Evolutionary conservation across 2,888 invertebrate species (phyloP).

Genomic region (Pediacus dermestoides): DNA sequence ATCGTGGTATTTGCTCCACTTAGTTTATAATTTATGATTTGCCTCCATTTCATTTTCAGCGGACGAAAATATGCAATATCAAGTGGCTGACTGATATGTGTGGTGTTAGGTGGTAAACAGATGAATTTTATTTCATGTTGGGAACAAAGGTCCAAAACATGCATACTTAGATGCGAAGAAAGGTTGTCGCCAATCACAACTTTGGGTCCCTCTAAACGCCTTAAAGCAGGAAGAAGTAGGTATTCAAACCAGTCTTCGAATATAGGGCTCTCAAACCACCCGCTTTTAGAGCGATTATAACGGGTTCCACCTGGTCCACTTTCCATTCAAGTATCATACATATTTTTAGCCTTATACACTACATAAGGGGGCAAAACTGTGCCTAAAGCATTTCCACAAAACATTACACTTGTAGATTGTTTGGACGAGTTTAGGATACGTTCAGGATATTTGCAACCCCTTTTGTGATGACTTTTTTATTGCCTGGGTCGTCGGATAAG

Average conservation of each 20-base stretch:
- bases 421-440: slow-evolving; percentile 37
- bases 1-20: too few species aligned
- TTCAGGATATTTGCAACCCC: slow-evolving; percentile 38
- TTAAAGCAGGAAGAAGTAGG: slow-evolving; percentile 29
- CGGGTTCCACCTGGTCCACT: slow-evolving; percentile 36
- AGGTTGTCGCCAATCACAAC: slow-evolving; percentile 39
- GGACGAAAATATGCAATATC: slow-evolving; percentile 22
- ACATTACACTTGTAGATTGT: slow-evolving; percentile 35
- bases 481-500: slow-evolving; percentile 32
- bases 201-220: slow-evolving; percentile 28
- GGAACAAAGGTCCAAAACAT: slow-evolving; percentile 32
- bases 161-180: slow-evolving; percentile 29
- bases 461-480: slow-evolving; percentile 29
- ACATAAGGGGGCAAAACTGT: slow-evolving; percentile 37
- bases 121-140: slow-evolving; percentile 33
- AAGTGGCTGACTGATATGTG: slow-evolving; percentile 30
- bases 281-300: slow-evolving; percentile 38
- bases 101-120: slow-evolving; percentile 32
- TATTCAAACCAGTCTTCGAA: slow-evolving; percentile 27
- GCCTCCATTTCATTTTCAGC: slow-evolving; percentile 16
- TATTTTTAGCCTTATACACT: slow-evolving; percentile 36
- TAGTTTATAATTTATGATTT: slow-evolving; percentile 13
- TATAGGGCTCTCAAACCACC: slow-evolving; percentile 25
- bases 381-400: slow-evolving; percentile 39
- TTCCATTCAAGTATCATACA: slow-evolving; percentile 38